Base-by-base conservation (phyloP, 2,113 vertebrate genomes). In the Campylomormyrus tamandua region DNA sequence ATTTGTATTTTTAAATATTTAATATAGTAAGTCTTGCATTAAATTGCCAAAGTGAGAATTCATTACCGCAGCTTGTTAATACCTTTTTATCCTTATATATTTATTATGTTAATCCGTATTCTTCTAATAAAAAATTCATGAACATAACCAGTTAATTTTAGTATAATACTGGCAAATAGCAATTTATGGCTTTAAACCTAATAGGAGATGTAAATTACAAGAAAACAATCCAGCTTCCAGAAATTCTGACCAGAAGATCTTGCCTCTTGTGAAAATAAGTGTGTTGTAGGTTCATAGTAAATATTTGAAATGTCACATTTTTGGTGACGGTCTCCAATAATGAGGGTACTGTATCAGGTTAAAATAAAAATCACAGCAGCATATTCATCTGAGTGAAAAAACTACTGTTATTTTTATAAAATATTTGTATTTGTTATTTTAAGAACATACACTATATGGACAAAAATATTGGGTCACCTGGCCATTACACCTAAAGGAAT, bases 1-100 rank as follows among this genome's bases (percentile, higher is more conserved):
- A 45, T 48, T 84, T 84, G 83, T 84, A 84, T 84, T 42, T 46
- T 84, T 84, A 46, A 84, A 84, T 84, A 84, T 84, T 84, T 84
- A 84, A 84, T 84, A 48, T 84, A 24, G 8, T 24, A 84, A 84
- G 83, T 46, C 83, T 84, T 48, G 45, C 45, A 84, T 84, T 84
- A 84, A 45, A 84, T 84, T 84, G 19, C 19, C 24, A 48, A 46
- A 46, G 21, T 84, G 7, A 84, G 42, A 84, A 45, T 84, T 84
- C 83, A 84, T 84, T 84, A 46, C 45, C 6, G 46, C 42, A 84
- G 24, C 45, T 24, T n/a, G 45, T 84, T 84, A 84, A 84, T 84
- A 84, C 83, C 6, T 83, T 48, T 84, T 84, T 84, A 84, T 84
- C 39, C 45, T 84, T 84, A 84, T 45, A 84, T 84, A 84, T 84